Base-by-base conservation (phyloP, 2,113 vertebrate genomes). In the Microcebus lehilahytsara region DNA sequence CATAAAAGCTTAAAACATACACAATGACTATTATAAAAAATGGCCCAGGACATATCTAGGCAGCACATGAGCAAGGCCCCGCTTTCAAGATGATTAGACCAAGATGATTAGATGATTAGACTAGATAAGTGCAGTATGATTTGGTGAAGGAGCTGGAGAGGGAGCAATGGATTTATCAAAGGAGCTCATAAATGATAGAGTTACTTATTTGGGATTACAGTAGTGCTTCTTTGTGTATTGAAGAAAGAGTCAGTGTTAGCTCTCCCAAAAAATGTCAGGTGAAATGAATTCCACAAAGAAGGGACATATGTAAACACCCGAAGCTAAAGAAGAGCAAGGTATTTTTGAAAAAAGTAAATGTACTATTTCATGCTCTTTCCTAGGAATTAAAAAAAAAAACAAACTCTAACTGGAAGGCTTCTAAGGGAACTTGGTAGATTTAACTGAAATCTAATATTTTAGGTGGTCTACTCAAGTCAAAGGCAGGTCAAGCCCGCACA, bases 121-220 rank as follows among this genome's bases (percentile, higher is more conserved):
- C 2, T 2, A 34, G 40, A 7, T 16, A 37, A 23, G 0, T 25
- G n/a, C 30, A 17, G 0, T 2, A 1, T 84, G 17, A 34, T 58
- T 75, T 72, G 40, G 13, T 60, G 30, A 71, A 42, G 27, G 9
- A 56, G 27, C 5, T 60, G 27, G 12, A 66, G 5, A 22, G 64
- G 40, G 20, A 78, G 20, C n/a, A 37, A 32, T 37, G 30, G 13
- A n/a, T 67, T 85, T 62, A 69, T n/a, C 13, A 71, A 5, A 77
- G 79, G 13, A 42, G 2, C 4, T 7, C 34, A 34, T 10, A 74
- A 42, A 32, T 32, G 40, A 49, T 23, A 74, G 23, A 60, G 2
- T 3, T 22, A 34, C 22, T 53, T 89, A 27, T 22, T 19, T 64
- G 40, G 8, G 13, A 27, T 88, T 83, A n/a, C 9, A 23, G 19